Conservation (phyloP, 2,888 invertebrate species). For the Cabera pusaria region DNA sequence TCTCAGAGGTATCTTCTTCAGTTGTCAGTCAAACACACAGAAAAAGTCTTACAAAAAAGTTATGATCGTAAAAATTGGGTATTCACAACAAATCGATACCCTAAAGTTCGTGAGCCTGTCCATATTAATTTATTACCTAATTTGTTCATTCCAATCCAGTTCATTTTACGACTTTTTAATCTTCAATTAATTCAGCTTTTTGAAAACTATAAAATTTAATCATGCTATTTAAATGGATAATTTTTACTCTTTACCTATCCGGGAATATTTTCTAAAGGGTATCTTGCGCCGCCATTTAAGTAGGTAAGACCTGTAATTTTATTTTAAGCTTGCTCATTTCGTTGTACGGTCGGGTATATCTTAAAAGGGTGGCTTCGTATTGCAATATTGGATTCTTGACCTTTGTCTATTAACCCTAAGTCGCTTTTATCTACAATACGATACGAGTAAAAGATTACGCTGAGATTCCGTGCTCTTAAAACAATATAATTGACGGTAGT, state of each 20-base stretch:
- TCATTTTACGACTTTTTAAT: constrained; percentile 44
- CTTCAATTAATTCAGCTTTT: constrained; percentile 40
- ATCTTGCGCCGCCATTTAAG: constrained; percentile 5
- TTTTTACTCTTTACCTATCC: constrained; percentile 26
- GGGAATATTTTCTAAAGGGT: constrained; percentile 14
- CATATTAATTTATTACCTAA: constrained; percentile 32
- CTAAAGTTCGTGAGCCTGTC: constrained; percentile 22
- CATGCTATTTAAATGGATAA: constrained; percentile 29
- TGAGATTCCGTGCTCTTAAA: constrained; percentile 17
- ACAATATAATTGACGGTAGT: constrained; percentile 7
- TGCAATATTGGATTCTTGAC: constrained; percentile 28
- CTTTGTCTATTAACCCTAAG: constrained; percentile 27
- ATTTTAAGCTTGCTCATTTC: constrained; percentile 6
- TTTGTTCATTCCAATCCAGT: constrained; percentile 33
- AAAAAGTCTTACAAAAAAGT: constrained; percentile 3
- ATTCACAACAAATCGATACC: constrained; percentile 19
- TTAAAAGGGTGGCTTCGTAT: constrained; percentile 19
- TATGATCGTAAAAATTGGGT: constrained; percentile 15
- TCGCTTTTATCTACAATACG: constrained; percentile 26
- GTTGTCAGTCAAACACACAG: no score
- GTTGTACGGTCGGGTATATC: constrained; percentile 8
- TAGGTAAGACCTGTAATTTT: constrained; percentile 1
- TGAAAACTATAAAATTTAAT: constrained; percentile 30
- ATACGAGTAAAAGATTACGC: constrained; percentile 23
- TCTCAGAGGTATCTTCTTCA: no score